Percentiles rank a stretch among this genome's conserved stretches.
phyloP scores from a whole-genome alignment of 2,797 vertebrate species.

The Mallotus villosus region DNA sequence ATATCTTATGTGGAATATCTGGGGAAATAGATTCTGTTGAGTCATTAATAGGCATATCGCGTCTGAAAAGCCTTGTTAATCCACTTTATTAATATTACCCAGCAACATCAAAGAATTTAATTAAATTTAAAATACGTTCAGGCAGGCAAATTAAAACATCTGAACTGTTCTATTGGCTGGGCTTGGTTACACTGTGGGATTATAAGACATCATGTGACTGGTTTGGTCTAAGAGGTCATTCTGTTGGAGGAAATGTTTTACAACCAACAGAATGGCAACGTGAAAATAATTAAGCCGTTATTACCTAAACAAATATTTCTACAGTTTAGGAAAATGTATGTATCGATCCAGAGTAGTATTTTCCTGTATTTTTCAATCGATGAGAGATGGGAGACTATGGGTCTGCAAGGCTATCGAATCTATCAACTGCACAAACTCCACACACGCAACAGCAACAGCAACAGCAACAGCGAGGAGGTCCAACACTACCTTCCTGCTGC shows the following conservation, averaged over 20 bases:
- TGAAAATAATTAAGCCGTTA: too few relatives aligned
- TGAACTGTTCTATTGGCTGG: conserved; percentile 34
- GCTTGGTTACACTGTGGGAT: too few relatives aligned
- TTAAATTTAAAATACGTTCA: conserved; percentile 61
- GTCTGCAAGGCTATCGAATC: too few relatives aligned
- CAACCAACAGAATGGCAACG: too few relatives aligned
- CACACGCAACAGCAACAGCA: too few relatives aligned
- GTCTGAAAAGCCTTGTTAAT: conserved; percentile 47
- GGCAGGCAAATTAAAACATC: conserved; percentile 45
- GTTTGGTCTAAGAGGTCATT: neutral
- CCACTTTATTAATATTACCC: conserved; percentile 54
- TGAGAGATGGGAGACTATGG: too few relatives aligned
- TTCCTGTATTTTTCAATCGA: neutral
- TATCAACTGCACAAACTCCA: too few relatives aligned
- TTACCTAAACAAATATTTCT: too few relatives aligned
- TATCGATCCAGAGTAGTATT: neutral
- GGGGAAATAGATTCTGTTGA: conserved; percentile 44
- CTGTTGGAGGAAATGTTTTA: too few relatives aligned
- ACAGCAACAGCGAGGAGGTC: conserved; percentile 26
- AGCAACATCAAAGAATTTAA: conserved; percentile 53
- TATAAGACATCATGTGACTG: neutral
- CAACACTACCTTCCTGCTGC: conserved; percentile 84
- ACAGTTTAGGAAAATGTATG: neutral
- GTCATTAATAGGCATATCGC: conserved; percentile 41
- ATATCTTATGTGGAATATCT: conserved; percentile 40